Percentiles rank a stretch among this genome's conserved stretches.
Conservation (phyloP, 2,797 vertebrate species). For the Chrysolophus pictus region DNA sequence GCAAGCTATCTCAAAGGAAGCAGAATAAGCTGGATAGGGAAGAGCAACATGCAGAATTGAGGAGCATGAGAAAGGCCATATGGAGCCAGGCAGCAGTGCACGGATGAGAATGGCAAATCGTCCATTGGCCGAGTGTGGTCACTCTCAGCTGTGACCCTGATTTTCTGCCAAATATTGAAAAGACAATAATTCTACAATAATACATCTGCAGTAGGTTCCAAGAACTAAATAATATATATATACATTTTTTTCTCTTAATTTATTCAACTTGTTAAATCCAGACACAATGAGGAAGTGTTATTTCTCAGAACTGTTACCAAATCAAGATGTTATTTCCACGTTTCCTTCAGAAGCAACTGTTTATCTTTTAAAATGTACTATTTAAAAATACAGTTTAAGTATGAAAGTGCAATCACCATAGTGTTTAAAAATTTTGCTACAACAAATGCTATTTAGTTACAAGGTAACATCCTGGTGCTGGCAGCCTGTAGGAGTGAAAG, state of each 20-base stretch:
- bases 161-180: background rate
- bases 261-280: background rate
- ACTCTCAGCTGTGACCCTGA: background rate
- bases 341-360: background rate
- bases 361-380: background rate
- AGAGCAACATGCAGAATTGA: fast-evolving
- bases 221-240: background rate
- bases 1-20: background rate
- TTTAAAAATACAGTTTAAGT: background rate
- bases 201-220: background rate
- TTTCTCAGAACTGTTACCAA: background rate
- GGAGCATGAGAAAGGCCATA: background rate
- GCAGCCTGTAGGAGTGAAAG: background rate
- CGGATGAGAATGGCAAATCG: background rate
- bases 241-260: background rate
- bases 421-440: background rate
- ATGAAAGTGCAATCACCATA: background rate
- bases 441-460: background rate
- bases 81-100: background rate
- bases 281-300: background rate
- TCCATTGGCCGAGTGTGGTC: background rate
- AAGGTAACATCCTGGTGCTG: background rate
- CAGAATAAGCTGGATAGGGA: background rate
- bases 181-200: background rate
- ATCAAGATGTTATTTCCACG: background rate